Evolutionary conservation across 2,888 invertebrate genomes (phyloP), one percentile per base, ranked within the genome.

Genomic region (Apamea sordens): DNA sequence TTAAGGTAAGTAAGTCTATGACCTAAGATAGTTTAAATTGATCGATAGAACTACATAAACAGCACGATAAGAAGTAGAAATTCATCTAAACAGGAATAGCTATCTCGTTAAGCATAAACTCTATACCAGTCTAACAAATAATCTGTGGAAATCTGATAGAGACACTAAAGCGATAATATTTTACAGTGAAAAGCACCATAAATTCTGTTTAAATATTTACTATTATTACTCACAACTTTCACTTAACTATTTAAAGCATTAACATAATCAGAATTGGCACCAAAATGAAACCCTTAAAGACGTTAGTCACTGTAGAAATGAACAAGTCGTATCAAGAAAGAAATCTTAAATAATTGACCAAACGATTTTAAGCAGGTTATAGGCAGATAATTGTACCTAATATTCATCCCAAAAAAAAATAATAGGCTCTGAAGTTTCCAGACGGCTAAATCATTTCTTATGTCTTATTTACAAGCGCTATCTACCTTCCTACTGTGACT

Each of bases 161-260:
- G 80, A 89, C 64, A 70, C 77, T 85, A 82, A 86, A 87, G 89
- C 90, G 84, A 85, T 61, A 84, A 87, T 86, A 89, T 85, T 88
- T 87, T 89, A 89, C 81, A 89, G 86, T 89, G 91, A 90, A 93
- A 96, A 96, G 96, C 96, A 96, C 96, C 96, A 96, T 94, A 94
- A 93, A 93, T 94, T 94, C 92, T 94, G 94, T 90, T 90, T 90
- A 90, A 91, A 93, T 92, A 92, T 90, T 90, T 86, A 91, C 92
- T 94, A 94, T 92, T 90, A 90, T 92, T 93, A 95, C 93, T 96
- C 95, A 95, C 95, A 96, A 95, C 95, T 94, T 93, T 93, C 89
- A 93, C 94, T 94, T 94, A 94, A 90, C 92, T 95, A 95, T 94
- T 94, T 96, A 96, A 96, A 96, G 95, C 95, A 95, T 95, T 92